Percentiles rank a stretch among this genome's conserved stretches.
These are phyloP conservation scores for Aulostomus chinensis DNA, from an alignment of 2,797 vertebrate genomes.

Conservation along the genomic window DNA sequence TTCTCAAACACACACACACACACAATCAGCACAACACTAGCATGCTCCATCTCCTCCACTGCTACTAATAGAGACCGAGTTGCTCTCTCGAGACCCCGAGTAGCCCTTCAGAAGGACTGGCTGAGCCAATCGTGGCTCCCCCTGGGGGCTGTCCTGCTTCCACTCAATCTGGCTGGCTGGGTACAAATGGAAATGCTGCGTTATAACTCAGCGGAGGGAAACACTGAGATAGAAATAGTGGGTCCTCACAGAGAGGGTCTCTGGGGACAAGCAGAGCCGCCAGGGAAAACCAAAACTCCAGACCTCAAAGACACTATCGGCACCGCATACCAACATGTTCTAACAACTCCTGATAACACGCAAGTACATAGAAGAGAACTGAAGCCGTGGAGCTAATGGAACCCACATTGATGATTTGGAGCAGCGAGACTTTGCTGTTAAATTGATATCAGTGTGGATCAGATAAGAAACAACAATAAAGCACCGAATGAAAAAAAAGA, in stretches of 20 bases:
- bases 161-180: slow-evolving; percentile 46
- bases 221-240: slow-evolving; percentile 19
- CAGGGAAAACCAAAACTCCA: slow-evolving; percentile 12
- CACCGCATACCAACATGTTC: neutral
- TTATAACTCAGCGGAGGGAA: slow-evolving; percentile 26
- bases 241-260: slow-evolving; percentile 10
- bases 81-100: slow-evolving; percentile 41
- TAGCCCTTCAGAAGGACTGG: slow-evolving; percentile 39
- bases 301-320: neutral
- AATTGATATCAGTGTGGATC: too few species aligned
- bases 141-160: slow-evolving; percentile 66
- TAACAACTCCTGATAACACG: slow-evolving; percentile 2
- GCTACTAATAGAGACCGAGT: slow-evolving; percentile 56
- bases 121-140: slow-evolving; percentile 56
- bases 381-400: too few species aligned
- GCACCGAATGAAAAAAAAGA: slow-evolving; percentile 11
- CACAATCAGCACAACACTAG: slow-evolving; percentile 21
- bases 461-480: too few species aligned
- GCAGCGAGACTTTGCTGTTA: slow-evolving; percentile 41
- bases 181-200: slow-evolving; percentile 34
- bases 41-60: slow-evolving; percentile 36
- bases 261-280: slow-evolving; percentile 8
- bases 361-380: too few species aligned
- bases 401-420: slow-evolving; percentile 41
- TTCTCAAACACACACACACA: neutral